A percentile compares a stretch with the other conserved stretches of the same genome.
Evolutionary conservation across 2,113 vertebrate genomes (phyloP).

Genomic region (Cyanistes caeruleus): DNA sequence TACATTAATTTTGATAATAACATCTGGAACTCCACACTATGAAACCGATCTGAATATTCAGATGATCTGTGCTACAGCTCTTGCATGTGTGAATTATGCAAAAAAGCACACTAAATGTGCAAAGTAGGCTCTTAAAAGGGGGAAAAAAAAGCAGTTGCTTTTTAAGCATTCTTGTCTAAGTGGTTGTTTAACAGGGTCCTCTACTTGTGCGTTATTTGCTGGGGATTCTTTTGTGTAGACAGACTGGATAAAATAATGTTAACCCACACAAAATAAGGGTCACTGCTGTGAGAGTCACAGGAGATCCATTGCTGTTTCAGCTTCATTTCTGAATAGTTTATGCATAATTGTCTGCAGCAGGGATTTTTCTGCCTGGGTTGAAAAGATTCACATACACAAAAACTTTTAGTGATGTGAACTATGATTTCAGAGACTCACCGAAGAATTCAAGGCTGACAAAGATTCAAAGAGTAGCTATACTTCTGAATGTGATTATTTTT

Average conservation of each 20-base stretch:
- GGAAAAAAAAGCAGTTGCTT: neutral
- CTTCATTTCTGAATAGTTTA: neutral
- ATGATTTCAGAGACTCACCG: neutral
- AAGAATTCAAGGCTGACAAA: neutral
- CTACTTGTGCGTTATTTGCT: neutral
- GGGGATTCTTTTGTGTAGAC: neutral
- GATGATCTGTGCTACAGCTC: neutral
- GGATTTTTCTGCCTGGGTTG: neutral
- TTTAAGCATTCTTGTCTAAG: neutral
- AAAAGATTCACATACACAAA: neutral
- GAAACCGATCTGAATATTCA: neutral
- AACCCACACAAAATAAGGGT: neutral
- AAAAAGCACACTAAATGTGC: neutral
- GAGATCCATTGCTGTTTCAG: neutral
- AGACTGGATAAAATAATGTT: neutral
- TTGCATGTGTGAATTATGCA: slow-evolving; percentile 3
- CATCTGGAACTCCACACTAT: neutral
- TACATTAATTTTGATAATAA: neutral
- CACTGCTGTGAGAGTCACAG: neutral
- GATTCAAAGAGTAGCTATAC: neutral
- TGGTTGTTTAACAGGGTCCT: neutral
- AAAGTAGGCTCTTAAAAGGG: neutral
- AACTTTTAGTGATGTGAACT: neutral
- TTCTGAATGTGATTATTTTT: neutral
- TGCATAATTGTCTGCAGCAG: neutral